Evolutionary conservation across 2,888 invertebrate genomes (phyloP), one percentile per base, ranked within the genome.

Genomic region (Didymodactylos carnosus): DNA sequence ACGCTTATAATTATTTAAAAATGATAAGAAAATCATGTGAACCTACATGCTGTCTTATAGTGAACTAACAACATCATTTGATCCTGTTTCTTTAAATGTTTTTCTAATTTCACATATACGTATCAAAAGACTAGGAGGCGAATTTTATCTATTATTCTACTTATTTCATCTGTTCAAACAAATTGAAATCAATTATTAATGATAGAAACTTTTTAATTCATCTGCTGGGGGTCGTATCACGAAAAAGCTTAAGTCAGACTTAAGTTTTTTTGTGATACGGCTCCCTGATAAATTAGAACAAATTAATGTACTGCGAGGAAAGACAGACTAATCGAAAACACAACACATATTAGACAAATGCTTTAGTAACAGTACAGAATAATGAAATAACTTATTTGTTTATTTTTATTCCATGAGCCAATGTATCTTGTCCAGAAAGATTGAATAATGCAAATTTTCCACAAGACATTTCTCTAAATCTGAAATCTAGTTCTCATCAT

Each of bases 61-160:
- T n/a, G n/a, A n/a, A n/a, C n/a, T n/a, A n/a, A n/a, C n/a, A n/a
- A n/a, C n/a, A n/a, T n/a, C n/a, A n/a, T n/a, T n/a, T n/a, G n/a
- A n/a, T n/a, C 93, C 93, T 77, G 90, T 87, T 82, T 94, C 93
- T 82, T 94, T 93, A 85, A 94, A 94, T 13, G 91, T 89, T 84
- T 94, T 93, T 70, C 90, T 84, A 73, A 93, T 89, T 0, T 92
- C 92, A 73, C 90, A 88, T 77, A 94, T 88, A 78, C 92, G 86
- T 72, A 92, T 84, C 1, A 90, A 88, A 75, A 92, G 62, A 35
- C 62, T n/a, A 35, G 62, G 62, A 62, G 29, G 35, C 16, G 62
- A 35, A 62, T 62, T 29, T n/a, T 62, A 29, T 10, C 29, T 35
- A 62, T 62, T 35, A n/a, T 62, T 35, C 16, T 62, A 62, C 8